A percentile compares a stretch with the other conserved stretches of the same genome.
Conservation (phyloP, 2,797 vertebrate genomes). For the Lophotriccus pileatus region DNA sequence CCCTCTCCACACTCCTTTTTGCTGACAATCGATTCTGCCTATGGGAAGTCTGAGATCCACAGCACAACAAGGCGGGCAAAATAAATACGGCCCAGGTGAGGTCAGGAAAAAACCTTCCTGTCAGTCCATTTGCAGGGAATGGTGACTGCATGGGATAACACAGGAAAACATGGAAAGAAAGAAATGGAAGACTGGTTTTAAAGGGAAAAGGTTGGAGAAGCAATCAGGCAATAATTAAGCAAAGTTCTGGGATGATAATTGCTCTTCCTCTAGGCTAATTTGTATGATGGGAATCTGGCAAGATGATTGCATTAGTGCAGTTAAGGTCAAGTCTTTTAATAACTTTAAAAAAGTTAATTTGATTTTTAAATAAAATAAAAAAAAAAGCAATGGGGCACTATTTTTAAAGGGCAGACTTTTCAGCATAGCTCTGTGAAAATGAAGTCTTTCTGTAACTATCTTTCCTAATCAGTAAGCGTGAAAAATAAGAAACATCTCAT, state of each 20-base stretch:
- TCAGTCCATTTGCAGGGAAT: neutral
- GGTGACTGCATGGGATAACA: rapidly evolving
- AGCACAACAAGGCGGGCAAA: neutral
- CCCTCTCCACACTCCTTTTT: neutral
- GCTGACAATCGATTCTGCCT: neutral
- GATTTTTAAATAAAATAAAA: neutral
- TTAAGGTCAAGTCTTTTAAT: conserved; percentile 42
- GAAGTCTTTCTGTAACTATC: neutral
- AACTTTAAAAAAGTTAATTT: neutral
- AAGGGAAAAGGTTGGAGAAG: conserved; percentile 13
- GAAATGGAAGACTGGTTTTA: neutral
- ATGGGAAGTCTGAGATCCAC: rapidly evolving
- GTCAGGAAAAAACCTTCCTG: neutral
- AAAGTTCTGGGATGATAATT: neutral
- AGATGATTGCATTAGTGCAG: conserved; percentile 24
- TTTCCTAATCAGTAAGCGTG: neutral
- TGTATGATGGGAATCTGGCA: neutral
- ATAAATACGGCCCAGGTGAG: neutral
- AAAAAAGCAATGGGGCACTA: neutral
- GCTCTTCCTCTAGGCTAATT: conserved; percentile 33
- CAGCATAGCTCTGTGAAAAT: neutral
- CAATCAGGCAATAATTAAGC: conserved; percentile 24
- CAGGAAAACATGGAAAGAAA: neutral
- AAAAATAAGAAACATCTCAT: neutral
- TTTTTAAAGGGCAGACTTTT: neutral